Base-by-base conservation (phyloP, 2,113 vertebrate genomes). In the Myotis davidii region DNA sequence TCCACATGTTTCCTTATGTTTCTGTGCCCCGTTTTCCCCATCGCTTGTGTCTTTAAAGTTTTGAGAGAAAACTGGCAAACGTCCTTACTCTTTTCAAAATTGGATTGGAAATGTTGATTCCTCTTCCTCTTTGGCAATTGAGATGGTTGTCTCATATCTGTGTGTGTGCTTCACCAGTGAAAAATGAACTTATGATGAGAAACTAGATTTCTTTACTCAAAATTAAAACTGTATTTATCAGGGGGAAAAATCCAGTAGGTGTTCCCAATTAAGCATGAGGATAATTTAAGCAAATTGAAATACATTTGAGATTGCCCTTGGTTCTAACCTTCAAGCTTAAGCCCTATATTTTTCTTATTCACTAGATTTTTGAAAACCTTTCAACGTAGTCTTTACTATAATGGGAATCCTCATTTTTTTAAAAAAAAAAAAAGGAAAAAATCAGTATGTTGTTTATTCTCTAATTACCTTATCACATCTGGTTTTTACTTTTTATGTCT, bases 151-250 rank as follows among this genome's bases (percentile, higher is more conserved):
- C 54, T 59, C 11, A 0, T 77, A 23, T 65, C 61, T 48, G 5
- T 21, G 13, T 76, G n/a, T 90, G 14, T 61, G 48, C 20, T n/a
- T 92, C 9, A 16, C 52, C 29, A 6, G 17, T 82, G 70, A 83
- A 74, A 88, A 90, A 48, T 91, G 65, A 83, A 81, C 67, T 37
- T 95, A 27, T 87, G 42, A 34, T 94, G 20, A 84, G 29, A 94
- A 90, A 59, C 12, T 50, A 27, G 20, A 61, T 48, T 70, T 91
- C 84, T 88, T 79, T 1, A 56, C 32, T 65, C 5, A 56, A 91
- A 91, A 65, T 25, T 32, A n/a, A 67, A 85, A 76, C 6, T 42
- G 1, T 18, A 20, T 92, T 83, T 93, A 52, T 67, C 37, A 34
- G 14, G 67, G 54, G 14, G 34, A 85, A 14, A 94, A 78, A 78